Conservation (phyloP, 2,797 vertebrate genomes). For the Lycodopsis pacificus region DNA sequence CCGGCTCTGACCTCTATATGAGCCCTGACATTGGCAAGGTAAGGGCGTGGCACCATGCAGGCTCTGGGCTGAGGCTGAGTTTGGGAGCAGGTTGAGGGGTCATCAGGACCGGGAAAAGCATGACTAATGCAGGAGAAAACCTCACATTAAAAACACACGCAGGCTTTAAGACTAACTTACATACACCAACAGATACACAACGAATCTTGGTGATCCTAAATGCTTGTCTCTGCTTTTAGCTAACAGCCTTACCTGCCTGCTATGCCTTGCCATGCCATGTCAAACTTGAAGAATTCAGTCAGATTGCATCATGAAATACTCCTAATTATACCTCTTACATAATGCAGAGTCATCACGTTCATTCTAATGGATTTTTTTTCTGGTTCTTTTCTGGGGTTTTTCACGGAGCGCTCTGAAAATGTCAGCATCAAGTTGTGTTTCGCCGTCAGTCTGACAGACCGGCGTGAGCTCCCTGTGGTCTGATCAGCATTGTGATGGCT, state of each 20-base stretch:
- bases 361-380: neutral
- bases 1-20: slow-evolving; percentile 92
- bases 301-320: slow-evolving; percentile 15
- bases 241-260: slow-evolving; percentile 70
- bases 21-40: slow-evolving; percentile 94
- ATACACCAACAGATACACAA: neutral
- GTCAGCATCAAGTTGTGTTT: slow-evolving; percentile 35
- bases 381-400: neutral
- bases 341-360: neutral
- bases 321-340: neutral
- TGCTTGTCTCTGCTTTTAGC: slow-evolving; percentile 56
- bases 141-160: neutral
- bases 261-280: slow-evolving; percentile 70
- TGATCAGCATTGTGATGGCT: slow-evolving; percentile 47
- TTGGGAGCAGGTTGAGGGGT: slow-evolving; percentile 43
- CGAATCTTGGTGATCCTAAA: slow-evolving; percentile 8
- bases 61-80: slow-evolving; percentile 70
- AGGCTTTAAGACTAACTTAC: neutral
- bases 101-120: neutral
- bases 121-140: neutral
- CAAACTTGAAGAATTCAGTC: slow-evolving; percentile 26
- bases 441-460: slow-evolving; percentile 33
- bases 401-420: slow-evolving; percentile 15
- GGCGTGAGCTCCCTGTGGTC: slow-evolving; percentile 42
- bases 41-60: slow-evolving; percentile 83